Base-by-base conservation (phyloP, 2,888 invertebrate species). In the Heteromyza rotundicornis region DNA sequence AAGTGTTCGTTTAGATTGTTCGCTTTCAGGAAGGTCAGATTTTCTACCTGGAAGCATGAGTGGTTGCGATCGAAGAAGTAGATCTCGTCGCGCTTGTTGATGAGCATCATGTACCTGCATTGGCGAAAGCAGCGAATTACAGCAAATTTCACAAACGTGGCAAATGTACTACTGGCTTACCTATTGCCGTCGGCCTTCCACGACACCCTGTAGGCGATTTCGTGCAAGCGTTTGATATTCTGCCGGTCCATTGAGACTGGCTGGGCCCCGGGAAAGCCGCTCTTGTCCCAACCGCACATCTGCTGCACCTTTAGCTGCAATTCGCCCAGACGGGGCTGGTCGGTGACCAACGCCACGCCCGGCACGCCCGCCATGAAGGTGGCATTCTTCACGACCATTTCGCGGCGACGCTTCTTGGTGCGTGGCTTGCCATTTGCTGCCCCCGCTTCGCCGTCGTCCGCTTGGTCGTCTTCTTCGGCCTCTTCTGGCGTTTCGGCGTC, bases 151-250 rank as follows among this genome's bases (percentile, higher is more conserved):
- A 27, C 27, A 27, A 5, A 27, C 27, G 10, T 27, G 5, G 7
- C 27, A 27, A 27, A 27, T n/a, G 27, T 7, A 27, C 10, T 27
- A 10, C 27, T 27, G 10, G 35, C 70, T 78, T 80, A 93, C 91
- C 95, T 90, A 32, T 92, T 94, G 36, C 99, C 99, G 83, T 99
- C 99, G 10, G 99, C 99, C 81, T 99, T 99, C 99, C 99, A 99
- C 1, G 98, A 98, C 1, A 99, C 98, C 80, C 91, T 89, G 78
- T 99, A 99, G 0, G 94, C 93, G 77, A 93, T 93, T 68, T 90
- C 84, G 27, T 88, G 86, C 2, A 99, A 83, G 12, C 91, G 86
- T 56, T 83, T 81, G 52, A 99, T 85, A 82, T 99, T 99, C 1
- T 86, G 78, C 1, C 85, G 84, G 76, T 95, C 93, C 96, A 99